Evolutionary conservation across 2,888 invertebrate species (phyloP).

Genomic region (Apamea crenata): DNA sequence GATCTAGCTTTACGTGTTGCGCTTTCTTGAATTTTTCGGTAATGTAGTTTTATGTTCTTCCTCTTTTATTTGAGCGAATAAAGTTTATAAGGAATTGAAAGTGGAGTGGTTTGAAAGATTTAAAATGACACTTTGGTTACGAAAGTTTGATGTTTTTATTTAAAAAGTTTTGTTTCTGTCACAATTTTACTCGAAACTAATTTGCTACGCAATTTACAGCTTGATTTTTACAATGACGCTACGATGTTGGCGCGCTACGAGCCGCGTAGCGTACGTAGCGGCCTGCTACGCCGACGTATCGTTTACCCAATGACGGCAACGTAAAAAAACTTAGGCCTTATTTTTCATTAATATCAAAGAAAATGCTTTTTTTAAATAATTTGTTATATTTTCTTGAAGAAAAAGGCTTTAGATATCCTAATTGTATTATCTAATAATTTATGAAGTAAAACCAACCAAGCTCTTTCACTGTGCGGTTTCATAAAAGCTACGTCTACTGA

Average conservation of each 20-base stretch:
- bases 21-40: conserved; percentile 75
- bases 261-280: conserved; percentile 75
- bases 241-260: conserved; percentile 68
- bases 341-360: neutral
- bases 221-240: conserved; percentile 49
- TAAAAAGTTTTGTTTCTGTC: neutral
- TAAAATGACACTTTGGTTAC: neutral
- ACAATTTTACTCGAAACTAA: neutral
- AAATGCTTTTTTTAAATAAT: neutral
- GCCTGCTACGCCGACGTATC: conserved; percentile 67
- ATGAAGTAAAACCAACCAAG: conserved; percentile 18
- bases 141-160: neutral
- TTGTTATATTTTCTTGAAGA: neutral
- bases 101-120: conserved; percentile 39
- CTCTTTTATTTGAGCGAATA: conserved; percentile 61
- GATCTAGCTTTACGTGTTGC: conserved; percentile 85
- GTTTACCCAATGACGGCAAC: conserved; percentile 39
- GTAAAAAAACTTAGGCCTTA: conserved; percentile 43
- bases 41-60: conserved; percentile 73
- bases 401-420: neutral
- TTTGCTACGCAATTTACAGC: conserved; percentile 28
- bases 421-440: conserved; percentile 24
- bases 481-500: conserved; percentile 44
- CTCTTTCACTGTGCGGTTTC: conserved; percentile 23
- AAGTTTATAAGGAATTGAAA: conserved; percentile 43